Base-by-base conservation (phyloP, 2,888 invertebrate genomes). In the Calameuta idolon region DNA sequence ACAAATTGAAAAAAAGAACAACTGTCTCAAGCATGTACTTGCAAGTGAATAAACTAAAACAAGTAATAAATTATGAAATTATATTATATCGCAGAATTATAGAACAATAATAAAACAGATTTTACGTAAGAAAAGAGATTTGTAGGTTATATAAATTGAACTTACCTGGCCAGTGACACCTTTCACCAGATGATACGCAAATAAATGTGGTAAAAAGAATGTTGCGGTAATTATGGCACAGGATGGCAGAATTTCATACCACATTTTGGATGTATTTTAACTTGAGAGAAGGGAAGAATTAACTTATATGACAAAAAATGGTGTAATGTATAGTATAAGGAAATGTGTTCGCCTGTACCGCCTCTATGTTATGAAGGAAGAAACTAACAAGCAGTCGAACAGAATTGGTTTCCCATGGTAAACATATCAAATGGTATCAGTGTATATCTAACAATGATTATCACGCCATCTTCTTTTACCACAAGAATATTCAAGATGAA, bases 191-290 rank as follows among this genome's bases (percentile, higher is more conserved):
- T 77, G 35, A 75, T 31, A 69, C 31, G 79, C 34, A 11, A 69
- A 74, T 2, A 76, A 1, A 78, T 83, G 82, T 12, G 86, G 86
- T 3, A 80, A 0, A 0, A 73, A 0, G 5, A 84, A 1, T 0
- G 35, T 30, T 1, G 9, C n/a, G 0, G 9, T 74, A 15, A 89
- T 81, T 40, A 90, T 82, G 0, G 69, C 1, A 4, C 82, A 11
- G 1, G 85, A 9, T 23, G 89, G 87, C 35, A 90, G 0, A 33
- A 80, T 68, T 30, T 89, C 89, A 40, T 84, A 88, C 90, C 90
- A 90, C 90, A 90, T 90, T 80, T 80, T 82, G 40, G 69, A 71
- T 31, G 30, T 33, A 31, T 3, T 23, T 55, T 2, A 9, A 55
- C 2, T 55, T 55, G 23, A 0, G 23, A 9, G 23, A 55, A 23